phyloP scores from a whole-genome alignment of 2,888 invertebrate species.

The Tyria jacobaeae region DNA sequence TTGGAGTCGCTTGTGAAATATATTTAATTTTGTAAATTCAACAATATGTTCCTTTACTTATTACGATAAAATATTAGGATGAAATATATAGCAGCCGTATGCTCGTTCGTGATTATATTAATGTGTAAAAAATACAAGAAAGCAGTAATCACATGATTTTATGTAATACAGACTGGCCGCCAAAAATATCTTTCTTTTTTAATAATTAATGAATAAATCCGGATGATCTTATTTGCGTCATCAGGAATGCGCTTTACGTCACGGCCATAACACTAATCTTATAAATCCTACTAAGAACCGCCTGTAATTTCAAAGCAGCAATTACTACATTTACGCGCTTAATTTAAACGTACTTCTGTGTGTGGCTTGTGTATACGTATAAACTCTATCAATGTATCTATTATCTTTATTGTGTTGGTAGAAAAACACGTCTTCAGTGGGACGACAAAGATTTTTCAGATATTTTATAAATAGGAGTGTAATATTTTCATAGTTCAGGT shows the following conservation, averaged over 20 bases:
- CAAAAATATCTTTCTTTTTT: constrained; percentile 56
- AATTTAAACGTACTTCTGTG: constrained; percentile 13
- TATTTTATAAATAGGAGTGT: too few relatives aligned
- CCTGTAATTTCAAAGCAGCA: constrained; percentile 37
- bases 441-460: background rate
- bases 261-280: constrained; percentile 24
- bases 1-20: constrained; percentile 37
- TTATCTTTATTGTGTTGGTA: constrained; percentile 13
- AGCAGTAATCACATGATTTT: constrained; percentile 41
- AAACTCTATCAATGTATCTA: constrained; percentile 10
- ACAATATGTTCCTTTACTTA: constrained; percentile 40
- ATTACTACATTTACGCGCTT: constrained; percentile 34
- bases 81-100: constrained; percentile 46
- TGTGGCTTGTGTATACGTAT: too few relatives aligned
- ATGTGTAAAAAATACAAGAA: constrained; percentile 42
- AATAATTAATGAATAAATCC: constrained; percentile 60
- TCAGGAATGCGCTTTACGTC: constrained; percentile 45
- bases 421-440: background rate
- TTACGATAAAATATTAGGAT: constrained; percentile 41
- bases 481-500: too few relatives aligned
- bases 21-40: constrained; percentile 33
- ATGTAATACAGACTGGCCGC: constrained; percentile 52
- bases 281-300: constrained; percentile 26
- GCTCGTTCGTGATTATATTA: constrained; percentile 32
- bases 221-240: constrained; percentile 53